Percentiles rank a stretch among this genome's conserved stretches.
Conservation (phyloP, 2,113 vertebrate genomes). For the Rynchops niger region DNA sequence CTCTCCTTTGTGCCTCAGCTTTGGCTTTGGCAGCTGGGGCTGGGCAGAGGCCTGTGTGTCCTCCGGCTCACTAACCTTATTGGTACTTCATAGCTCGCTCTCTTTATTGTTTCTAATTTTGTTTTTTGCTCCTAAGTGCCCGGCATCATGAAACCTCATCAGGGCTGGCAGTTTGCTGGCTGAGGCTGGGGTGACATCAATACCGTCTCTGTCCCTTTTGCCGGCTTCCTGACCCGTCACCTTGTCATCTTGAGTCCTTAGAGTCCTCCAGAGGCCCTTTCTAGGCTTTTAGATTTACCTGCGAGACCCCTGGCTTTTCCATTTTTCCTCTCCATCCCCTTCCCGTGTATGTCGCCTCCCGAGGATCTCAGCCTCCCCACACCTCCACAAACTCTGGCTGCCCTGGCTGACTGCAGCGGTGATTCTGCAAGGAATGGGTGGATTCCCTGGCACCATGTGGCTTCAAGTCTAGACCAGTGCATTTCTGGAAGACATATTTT, state of each 20-base stretch:
- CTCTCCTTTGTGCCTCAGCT: neutral
- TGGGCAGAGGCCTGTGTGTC: neutral
- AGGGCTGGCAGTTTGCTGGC: neutral
- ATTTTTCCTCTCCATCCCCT: neutral
- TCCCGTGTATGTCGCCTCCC: neutral
- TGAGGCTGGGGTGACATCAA: neutral
- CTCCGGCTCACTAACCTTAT: neutral
- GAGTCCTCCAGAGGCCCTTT: neutral
- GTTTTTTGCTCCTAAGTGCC: neutral
- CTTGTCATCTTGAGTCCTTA: neutral
- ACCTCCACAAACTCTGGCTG: neutral
- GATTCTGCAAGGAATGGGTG: neutral
- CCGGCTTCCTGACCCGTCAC: neutral
- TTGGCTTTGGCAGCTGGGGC: neutral
- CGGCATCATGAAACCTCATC: rapidly evolving
- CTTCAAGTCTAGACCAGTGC: neutral
- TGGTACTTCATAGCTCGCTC: neutral
- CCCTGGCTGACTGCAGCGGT: neutral
- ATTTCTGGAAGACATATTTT: neutral
- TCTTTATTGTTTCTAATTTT: neutral
- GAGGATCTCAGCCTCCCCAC: neutral
- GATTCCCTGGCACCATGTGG: neutral
- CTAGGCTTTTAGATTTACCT: neutral
- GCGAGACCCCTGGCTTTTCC: neutral
- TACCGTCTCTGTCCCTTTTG: neutral